Percentiles rank a stretch among this genome's conserved stretches.
phyloP scores from a whole-genome alignment of 2,888 invertebrate species.

The Coronaproctus castanopsis region DNA sequence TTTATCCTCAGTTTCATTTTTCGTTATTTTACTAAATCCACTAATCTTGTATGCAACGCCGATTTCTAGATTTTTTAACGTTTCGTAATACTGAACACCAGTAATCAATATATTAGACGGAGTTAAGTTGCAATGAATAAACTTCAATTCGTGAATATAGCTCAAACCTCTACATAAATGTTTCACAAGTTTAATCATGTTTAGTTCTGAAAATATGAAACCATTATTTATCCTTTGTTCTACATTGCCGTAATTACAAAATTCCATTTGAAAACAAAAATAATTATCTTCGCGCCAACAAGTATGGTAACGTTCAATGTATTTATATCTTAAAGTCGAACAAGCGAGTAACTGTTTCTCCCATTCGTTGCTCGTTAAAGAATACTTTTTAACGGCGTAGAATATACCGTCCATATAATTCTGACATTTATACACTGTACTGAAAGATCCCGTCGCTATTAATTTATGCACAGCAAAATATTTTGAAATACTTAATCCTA shows the following conservation, averaged over 20 bases:
- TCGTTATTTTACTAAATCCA: not conserved
- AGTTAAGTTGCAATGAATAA: not conserved
- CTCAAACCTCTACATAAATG: not conserved
- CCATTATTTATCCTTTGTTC: not conserved
- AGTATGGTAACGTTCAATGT: not conserved
- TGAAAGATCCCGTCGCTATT: not conserved
- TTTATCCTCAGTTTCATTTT: too few relatives aligned
- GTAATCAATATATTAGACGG: not conserved
- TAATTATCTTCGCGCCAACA: not conserved
- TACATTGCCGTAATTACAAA: not conserved
- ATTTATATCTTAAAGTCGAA: not conserved
- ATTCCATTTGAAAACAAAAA: not conserved
- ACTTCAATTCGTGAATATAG: not conserved
- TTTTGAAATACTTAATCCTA: too few relatives aligned
- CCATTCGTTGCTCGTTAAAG: not conserved
- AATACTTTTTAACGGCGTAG: not conserved
- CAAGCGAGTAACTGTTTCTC: not conserved
- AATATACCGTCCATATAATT: not conserved
- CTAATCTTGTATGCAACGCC: not conserved
- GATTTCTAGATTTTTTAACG: too few relatives aligned
- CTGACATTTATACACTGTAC: not conserved
- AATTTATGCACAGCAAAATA: too few relatives aligned
- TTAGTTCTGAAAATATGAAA: not conserved
- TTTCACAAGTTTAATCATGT: not conserved
- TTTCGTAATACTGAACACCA: too few relatives aligned